phyloP scores from a whole-genome alignment of 2,797 vertebrate species.

The Mus spretus region DNA sequence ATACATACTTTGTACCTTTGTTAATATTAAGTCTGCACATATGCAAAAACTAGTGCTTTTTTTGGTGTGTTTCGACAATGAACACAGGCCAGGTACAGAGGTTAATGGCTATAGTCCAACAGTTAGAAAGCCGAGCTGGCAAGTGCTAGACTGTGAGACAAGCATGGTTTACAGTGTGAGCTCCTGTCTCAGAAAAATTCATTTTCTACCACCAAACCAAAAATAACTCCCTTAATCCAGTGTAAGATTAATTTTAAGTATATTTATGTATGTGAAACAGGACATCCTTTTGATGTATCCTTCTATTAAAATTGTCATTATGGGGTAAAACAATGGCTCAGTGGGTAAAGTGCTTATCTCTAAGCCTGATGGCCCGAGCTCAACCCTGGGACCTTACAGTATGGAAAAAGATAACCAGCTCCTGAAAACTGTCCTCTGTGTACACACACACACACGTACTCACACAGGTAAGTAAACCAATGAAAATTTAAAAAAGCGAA shows the following conservation, averaged over 20 bases:
- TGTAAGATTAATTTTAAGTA: not conserved
- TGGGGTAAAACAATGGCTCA: not conserved
- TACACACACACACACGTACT: not conserved
- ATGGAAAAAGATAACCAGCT: not conserved
- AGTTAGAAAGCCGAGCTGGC: not conserved
- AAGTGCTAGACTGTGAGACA: not conserved
- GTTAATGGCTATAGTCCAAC: not conserved
- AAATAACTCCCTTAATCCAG: not conserved
- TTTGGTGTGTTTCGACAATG: not conserved
- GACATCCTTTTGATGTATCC: not conserved
- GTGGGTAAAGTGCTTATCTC: not conserved
- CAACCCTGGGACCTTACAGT: not conserved
- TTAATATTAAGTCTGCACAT: not conserved
- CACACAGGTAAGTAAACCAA: not conserved
- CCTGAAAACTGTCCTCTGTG: not conserved
- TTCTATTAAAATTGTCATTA: slow-evolving; percentile 22
- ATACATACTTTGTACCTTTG: not conserved
- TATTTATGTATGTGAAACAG: not conserved
- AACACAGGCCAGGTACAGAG: not conserved
- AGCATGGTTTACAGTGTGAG: not conserved
- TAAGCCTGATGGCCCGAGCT: not conserved
- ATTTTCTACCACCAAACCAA: not conserved
- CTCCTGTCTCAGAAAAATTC: not conserved
- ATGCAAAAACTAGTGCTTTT: not conserved
- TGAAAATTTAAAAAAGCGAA: not conserved